These are phyloP conservation scores for Xenopus borealis DNA, from an alignment of 2,113 vertebrate genomes.

Conservation along the genomic window DNA sequence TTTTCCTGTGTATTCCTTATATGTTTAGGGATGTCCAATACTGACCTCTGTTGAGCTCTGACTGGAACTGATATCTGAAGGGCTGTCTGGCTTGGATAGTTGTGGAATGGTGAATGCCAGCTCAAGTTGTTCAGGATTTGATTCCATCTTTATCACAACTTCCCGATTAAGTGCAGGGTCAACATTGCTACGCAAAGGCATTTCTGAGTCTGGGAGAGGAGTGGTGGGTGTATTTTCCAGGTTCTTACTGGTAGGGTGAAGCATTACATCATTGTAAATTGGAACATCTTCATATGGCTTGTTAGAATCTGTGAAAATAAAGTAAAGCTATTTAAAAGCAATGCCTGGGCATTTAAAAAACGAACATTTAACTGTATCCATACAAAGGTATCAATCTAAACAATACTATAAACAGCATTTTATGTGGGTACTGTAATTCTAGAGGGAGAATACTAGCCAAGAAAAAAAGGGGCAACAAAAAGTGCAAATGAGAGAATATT, in stretches of 20 bases:
- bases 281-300: constrained; percentile 81
- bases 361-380: no score
- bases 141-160: constrained; percentile 74
- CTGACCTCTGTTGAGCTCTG: constrained; percentile 79
- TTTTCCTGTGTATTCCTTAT: no score
- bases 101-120: constrained; percentile 74
- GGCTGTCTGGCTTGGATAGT: constrained; percentile 65
- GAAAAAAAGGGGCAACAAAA: no score
- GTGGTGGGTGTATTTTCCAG: constrained; percentile 79
- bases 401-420: no score
- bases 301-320: constrained; percentile 70
- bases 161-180: constrained; percentile 72
- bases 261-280: constrained; percentile 95
- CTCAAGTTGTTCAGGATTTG: constrained; percentile 67
- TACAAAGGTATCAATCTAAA: no score
- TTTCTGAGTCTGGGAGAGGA: constrained; percentile 77
- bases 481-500: no score
- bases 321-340: no score
- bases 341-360: no score
- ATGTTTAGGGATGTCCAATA: background rate
- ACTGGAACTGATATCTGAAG: constrained; percentile 68
- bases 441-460: no score
- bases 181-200: constrained; percentile 72
- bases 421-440: no score
- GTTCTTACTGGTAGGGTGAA: constrained; percentile 83